Conservation (phyloP, 2,888 invertebrate species). For the Notodonta dromedarius region DNA sequence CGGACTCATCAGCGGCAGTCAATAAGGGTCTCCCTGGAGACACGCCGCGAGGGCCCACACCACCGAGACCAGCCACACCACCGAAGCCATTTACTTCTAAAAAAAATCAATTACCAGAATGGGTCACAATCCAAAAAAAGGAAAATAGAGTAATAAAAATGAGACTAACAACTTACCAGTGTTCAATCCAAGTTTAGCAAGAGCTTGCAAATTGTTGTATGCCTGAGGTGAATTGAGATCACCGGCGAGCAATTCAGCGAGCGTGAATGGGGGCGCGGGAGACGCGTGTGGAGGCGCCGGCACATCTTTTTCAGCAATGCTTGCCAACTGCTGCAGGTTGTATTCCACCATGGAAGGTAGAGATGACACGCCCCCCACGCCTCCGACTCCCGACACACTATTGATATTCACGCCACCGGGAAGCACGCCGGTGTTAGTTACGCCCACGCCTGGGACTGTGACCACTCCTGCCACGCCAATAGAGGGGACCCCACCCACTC, state of each 20-base stretch:
- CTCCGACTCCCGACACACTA: slow-evolving; percentile 60
- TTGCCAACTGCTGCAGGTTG: slow-evolving; percentile 93
- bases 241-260: slow-evolving; percentile 91
- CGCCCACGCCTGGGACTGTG: slow-evolving; percentile 61
- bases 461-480: slow-evolving; percentile 64
- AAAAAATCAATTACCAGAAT: slow-evolving; percentile 33
- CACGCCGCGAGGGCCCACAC: slow-evolving; percentile 80
- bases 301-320: slow-evolving; percentile 89
- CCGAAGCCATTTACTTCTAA: slow-evolving; percentile 80
- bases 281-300: slow-evolving; percentile 82
- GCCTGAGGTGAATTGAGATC: slow-evolving; percentile 89
- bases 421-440: slow-evolving; percentile 59
- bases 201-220: slow-evolving; percentile 94
- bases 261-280: slow-evolving; percentile 87
- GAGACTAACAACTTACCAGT: slow-evolving; percentile 79
- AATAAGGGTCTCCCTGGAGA: slow-evolving; percentile 76
- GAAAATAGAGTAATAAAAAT: neutral
- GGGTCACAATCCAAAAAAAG: slow-evolving; percentile 2
- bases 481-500: slow-evolving; percentile 47
- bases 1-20: slow-evolving; percentile 76
- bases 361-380: slow-evolving; percentile 65
- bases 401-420: slow-evolving; percentile 66
- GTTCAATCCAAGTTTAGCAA: slow-evolving; percentile 92
- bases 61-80: slow-evolving; percentile 74
- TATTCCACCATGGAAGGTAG: slow-evolving; percentile 92